A percentile compares a stretch with the other conserved stretches of the same genome.
Evolutionary conservation across 2,888 invertebrate species (phyloP).

Genomic region (Hermaeophaga mercurialis): DNA sequence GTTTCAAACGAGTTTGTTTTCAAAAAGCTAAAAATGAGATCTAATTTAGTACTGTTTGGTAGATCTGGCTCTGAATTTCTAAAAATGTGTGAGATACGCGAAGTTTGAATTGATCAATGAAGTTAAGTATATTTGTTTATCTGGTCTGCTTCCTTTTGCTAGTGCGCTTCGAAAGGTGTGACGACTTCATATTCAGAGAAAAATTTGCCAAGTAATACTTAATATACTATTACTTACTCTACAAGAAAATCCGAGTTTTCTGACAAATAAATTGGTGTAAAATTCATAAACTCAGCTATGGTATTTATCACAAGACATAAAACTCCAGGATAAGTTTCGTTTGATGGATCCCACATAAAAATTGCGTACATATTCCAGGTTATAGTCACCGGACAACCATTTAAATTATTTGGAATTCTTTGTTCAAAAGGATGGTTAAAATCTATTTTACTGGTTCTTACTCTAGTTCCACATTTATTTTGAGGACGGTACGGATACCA

Average conservation of each 20-base stretch:
- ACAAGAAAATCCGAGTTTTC: conserved; percentile 17
- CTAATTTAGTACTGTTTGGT: too few relatives aligned
- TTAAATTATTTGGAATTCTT: conserved; percentile 11
- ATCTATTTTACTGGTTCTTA: not conserved
- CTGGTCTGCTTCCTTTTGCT: too few relatives aligned
- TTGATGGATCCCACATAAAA: conserved; percentile 19
- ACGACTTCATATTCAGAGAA: too few relatives aligned
- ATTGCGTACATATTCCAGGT: conserved; percentile 18
- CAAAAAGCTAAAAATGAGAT: conserved; percentile 6
- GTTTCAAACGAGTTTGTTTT: conserved; percentile 10
- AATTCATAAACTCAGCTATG: conserved; percentile 5
- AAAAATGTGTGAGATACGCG: too few relatives aligned
- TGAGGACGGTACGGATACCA: conserved; percentile 11
- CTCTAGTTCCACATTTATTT: conserved; percentile 8
- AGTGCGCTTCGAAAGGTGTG: too few relatives aligned
- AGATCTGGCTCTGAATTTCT: too few relatives aligned
- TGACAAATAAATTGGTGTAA: conserved; percentile 5
- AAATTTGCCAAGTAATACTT: too few relatives aligned
- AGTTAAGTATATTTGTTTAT: too few relatives aligned
- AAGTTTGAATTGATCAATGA: too few relatives aligned
- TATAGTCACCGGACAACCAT: conserved; percentile 12
- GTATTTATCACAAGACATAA: conserved; percentile 1
- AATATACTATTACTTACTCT: conserved; percentile 6
- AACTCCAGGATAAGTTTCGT: conserved; percentile 15
- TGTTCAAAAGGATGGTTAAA: not conserved